Base-by-base conservation (phyloP, 2,113 vertebrate species). In the Varanus komodoensis region DNA sequence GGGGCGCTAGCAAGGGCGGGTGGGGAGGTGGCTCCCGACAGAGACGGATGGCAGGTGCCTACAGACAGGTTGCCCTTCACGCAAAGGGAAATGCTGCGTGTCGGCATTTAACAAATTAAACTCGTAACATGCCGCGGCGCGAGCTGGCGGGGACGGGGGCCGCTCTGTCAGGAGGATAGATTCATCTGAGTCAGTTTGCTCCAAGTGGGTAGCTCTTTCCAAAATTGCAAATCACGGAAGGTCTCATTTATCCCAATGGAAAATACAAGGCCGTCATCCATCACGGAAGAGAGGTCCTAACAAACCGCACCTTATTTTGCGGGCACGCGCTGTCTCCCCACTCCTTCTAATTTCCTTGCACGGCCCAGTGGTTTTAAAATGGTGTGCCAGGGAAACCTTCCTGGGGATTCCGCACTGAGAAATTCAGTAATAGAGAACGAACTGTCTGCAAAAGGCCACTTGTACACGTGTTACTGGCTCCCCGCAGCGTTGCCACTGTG, bases 51-150 rank as follows among this genome's bases (percentile, higher is more conserved):
- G 87, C 91, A 34, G 89, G 85, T 67, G 87, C 95, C 8, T 52
- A 91, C 94, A 96, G 94, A 89, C 94, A 83, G 61, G 1, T 1
- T 34, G 89, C 94, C 94, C 95, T 96, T 94, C 85, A 50, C 9
- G 86, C 32, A 54, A 8, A 68, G 80, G 86, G 94, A 93, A 91
- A 92, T 44, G 92, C 94, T 80, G 2, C 81, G 93, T 96, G 95
- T 94, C 96, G 94, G 95, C 94, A 15, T 82, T 91, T 92, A 73
- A 80, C 94, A 94, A 87, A 94, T 88, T 0, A 91, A 91, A 92
- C 92, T 95, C 78, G 80, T 86, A 54, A 77, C 67, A 15, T 50
- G 69, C 12, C 64, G 34, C 93, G 90, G 93, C 91, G 12, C 83
- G 93, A 89, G 95, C 77, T 82, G 8, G 68, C 87, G 84, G 8